These are phyloP conservation scores for Stegastes partitus DNA, from an alignment of 2,113 vertebrate genomes.

Conservation along the genomic window DNA sequence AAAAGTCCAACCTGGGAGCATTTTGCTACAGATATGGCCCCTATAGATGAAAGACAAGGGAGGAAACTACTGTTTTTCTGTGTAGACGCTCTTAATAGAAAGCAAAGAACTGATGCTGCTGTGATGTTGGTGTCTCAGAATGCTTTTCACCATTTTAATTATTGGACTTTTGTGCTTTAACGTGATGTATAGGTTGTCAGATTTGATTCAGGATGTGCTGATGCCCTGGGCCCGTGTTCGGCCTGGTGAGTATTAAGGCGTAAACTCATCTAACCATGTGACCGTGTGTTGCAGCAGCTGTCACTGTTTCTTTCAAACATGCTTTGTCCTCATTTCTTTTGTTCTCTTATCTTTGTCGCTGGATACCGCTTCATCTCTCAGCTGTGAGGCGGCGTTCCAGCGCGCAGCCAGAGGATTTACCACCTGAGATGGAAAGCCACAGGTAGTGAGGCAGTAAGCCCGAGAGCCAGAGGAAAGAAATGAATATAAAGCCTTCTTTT, in stretches of 20 bases:
- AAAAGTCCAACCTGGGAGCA: no score
- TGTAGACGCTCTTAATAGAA: no score
- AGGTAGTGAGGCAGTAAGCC: slow-evolving; percentile 19
- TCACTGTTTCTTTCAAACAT: background rate
- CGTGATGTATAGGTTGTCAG: background rate
- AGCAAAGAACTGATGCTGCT: no score
- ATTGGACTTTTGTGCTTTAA: no score
- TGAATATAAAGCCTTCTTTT: slow-evolving; percentile 7
- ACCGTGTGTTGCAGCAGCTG: background rate
- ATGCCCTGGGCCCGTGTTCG: background rate
- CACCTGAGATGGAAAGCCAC: slow-evolving; percentile 22
- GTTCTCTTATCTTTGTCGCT: background rate
- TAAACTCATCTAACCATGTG: slow-evolving; percentile 13
- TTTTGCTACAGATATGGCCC: no score
- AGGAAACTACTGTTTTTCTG: no score
- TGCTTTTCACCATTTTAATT: no score
- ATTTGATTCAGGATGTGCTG: background rate
- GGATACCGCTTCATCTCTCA: background rate
- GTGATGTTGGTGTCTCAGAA: no score
- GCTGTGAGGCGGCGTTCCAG: background rate
- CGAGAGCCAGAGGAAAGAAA: background rate
- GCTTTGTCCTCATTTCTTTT: slow-evolving; percentile 1
- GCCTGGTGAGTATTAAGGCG: background rate
- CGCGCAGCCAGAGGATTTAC: slow-evolving; percentile 15
- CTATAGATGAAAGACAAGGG: no score